These are phyloP conservation scores for Lepisosteus osseus DNA, from an alignment of 2,113 vertebrate genomes.

Conservation along the genomic window DNA sequence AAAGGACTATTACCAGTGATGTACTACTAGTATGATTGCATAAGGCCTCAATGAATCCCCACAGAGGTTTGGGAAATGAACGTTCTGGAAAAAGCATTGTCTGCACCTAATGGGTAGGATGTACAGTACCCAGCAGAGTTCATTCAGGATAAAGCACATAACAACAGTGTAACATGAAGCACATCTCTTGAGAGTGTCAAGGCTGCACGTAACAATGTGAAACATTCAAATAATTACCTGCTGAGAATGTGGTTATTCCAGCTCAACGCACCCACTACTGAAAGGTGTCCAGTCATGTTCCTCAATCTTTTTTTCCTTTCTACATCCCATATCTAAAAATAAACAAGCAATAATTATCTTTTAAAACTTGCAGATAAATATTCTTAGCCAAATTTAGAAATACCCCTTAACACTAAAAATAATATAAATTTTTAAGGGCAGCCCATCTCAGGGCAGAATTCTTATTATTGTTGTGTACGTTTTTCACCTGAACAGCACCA, in stretches of 20 bases:
- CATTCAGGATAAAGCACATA: background rate
- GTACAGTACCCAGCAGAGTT: background rate
- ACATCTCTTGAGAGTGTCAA: background rate
- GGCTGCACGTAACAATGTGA: background rate
- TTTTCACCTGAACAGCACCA: slow-evolving; percentile 63
- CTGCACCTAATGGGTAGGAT: background rate
- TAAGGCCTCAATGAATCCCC: too few species aligned
- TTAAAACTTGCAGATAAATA: background rate
- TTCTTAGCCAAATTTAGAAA: too few species aligned
- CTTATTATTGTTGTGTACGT: too few species aligned
- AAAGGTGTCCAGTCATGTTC: slow-evolving; percentile 59
- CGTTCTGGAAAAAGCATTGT: too few species aligned
- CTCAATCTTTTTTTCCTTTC: slow-evolving; percentile 59
- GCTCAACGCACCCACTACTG: slow-evolving; percentile 64
- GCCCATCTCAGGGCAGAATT: too few species aligned
- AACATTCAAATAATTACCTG: slow-evolving; percentile 58
- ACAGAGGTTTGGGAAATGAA: too few species aligned
- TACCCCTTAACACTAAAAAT: too few species aligned
- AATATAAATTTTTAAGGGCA: too few species aligned
- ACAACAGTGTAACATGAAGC: background rate
- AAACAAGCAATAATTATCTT: slow-evolving; percentile 23
- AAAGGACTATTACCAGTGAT: too few species aligned
- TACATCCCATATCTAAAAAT: slow-evolving; percentile 68
- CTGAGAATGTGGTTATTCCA: slow-evolving; percentile 73
- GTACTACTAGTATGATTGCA: too few species aligned